phyloP scores from a whole-genome alignment of 2,888 invertebrate species.

The Netelia virgata region DNA sequence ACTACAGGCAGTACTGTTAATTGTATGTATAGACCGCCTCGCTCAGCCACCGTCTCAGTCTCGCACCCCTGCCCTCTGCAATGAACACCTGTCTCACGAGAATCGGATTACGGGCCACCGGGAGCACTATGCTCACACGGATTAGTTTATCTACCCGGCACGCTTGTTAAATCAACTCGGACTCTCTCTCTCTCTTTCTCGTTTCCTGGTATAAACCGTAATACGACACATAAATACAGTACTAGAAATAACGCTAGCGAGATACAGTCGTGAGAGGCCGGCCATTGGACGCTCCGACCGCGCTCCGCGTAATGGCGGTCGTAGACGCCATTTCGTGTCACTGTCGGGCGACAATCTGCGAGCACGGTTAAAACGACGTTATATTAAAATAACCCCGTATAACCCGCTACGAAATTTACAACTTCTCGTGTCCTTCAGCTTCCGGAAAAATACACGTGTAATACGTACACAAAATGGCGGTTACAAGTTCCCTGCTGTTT shows the following conservation, averaged over 20 bases:
- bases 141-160: conserved; percentile 47
- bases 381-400: neutral
- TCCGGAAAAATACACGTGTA: neutral
- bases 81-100: conserved; percentile 52
- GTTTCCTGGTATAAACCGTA: too few relatives aligned
- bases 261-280: too few relatives aligned
- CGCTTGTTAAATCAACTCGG: conserved; percentile 47
- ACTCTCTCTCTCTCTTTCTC: neutral
- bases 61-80: conserved; percentile 19
- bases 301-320: neutral
- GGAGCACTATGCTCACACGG: conserved; percentile 34
- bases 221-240: neutral
- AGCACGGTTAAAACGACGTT: neutral
- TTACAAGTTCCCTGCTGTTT: too few relatives aligned
- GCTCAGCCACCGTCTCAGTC: conserved; percentile 20
- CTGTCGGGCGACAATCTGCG: neutral
- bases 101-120: conserved; percentile 48
- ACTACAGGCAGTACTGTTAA: neutral
- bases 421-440: neutral
- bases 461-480: conserved; percentile 30
- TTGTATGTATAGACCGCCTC: neutral
- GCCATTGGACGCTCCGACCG: neutral
- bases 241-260: too few relatives aligned
- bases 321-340: neutral
- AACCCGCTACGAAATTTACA: neutral